A percentile compares a stretch with the other conserved stretches of the same genome.
Evolutionary conservation across 2,888 invertebrate species (phyloP).

Genomic region (Drosophila leonis): DNA sequence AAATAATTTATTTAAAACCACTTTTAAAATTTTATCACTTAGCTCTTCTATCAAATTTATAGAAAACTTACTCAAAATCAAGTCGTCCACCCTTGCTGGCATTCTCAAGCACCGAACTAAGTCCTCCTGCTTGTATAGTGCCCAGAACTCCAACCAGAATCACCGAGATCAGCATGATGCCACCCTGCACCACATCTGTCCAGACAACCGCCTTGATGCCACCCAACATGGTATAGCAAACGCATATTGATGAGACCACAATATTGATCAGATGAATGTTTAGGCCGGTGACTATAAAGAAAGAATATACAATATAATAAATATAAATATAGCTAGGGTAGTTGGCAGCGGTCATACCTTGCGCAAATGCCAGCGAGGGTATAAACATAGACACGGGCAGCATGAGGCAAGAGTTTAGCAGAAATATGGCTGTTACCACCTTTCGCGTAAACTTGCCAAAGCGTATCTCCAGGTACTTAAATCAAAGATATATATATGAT

Average conservation of each 20-base stretch:
- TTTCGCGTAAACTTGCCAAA: conserved; percentile 81
- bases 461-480: conserved; percentile 83
- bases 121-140: conserved; percentile 84
- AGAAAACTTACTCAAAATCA: conserved; percentile 83
- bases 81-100: conserved; percentile 84
- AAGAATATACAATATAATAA: not conserved
- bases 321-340: not conserved
- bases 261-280: conserved; percentile 87
- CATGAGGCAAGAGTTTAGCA: conserved; percentile 77
- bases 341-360: conserved; percentile 66
- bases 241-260: conserved; percentile 87
- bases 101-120: conserved; percentile 81
- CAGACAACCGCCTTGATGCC: conserved; percentile 87
- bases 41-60: not conserved
- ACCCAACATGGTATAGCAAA: conserved; percentile 86
- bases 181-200: conserved; percentile 86
- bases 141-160: conserved; percentile 85
- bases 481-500: not conserved
- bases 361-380: conserved; percentile 83
- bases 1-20: too few relatives aligned
- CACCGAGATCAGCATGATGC: conserved; percentile 85
- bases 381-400: conserved; percentile 83
- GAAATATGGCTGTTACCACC: conserved; percentile 79
- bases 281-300: conserved; percentile 86
- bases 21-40: not conserved